Conservation (phyloP, 2,113 vertebrate genomes). For the Myrmophylax atrothorax region DNA sequence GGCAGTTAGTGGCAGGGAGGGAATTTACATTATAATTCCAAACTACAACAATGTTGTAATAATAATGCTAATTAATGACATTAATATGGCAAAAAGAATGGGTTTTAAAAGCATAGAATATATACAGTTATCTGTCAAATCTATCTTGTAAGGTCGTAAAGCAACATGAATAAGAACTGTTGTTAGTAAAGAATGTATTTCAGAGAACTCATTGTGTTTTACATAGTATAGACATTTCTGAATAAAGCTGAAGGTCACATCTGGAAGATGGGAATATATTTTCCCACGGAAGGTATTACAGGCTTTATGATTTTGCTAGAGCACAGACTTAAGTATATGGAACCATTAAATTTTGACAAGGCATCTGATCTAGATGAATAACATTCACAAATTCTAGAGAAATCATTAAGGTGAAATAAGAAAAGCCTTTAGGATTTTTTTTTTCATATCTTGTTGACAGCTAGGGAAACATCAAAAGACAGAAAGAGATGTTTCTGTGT, state of each 20-base stretch:
- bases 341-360: constrained; percentile 55
- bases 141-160: neutral
- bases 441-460: neutral
- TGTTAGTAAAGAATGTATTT: neutral
- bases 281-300: constrained; percentile 53
- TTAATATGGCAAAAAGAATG: neutral
- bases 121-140: neutral
- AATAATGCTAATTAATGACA: neutral
- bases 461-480: neutral
- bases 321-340: constrained; percentile 51
- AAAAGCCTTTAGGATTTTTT: constrained; percentile 13
- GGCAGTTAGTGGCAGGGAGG: too few species aligned
- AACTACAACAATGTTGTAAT: too few species aligned
- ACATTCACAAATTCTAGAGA: constrained; percentile 45
- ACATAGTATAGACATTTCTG: neutral
- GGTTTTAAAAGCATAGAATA: neutral
- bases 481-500: neutral
- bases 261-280: constrained; percentile 44
- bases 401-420: constrained; percentile 25
- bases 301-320: constrained; percentile 55
- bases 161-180: neutral
- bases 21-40: too few species aligned
- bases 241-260: constrained; percentile 57
- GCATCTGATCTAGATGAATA: constrained; percentile 58
- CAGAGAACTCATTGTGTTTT: neutral